phyloP scores from a whole-genome alignment of 2,888 invertebrate genomes.

The Patella pellucida region DNA sequence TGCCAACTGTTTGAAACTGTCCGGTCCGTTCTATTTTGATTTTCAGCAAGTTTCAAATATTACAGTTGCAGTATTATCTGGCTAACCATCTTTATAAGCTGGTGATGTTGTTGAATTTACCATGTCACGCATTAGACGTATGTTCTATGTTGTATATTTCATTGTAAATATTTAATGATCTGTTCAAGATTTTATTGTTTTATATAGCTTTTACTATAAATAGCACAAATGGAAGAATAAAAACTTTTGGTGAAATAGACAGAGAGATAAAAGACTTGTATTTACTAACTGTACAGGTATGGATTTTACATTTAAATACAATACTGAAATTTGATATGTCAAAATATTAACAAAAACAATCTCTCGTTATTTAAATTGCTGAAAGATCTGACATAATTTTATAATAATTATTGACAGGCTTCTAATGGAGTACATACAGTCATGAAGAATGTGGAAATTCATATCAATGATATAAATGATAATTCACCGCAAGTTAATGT shows the following conservation, averaged over 20 bases:
- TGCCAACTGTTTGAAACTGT: too few species aligned
- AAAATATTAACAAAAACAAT: not conserved
- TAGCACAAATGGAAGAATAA: not conserved
- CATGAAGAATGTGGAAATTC: not conserved
- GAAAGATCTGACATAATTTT: not conserved
- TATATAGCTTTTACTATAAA: not conserved
- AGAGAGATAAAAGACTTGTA: not conserved
- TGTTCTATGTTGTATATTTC: too few species aligned
- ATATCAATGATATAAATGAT: not conserved
- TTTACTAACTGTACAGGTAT: not conserved
- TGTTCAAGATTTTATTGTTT: too few species aligned
- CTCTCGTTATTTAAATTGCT: not conserved
- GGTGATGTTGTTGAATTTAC: too few species aligned
- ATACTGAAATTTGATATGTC: not conserved
- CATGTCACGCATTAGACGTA: too few species aligned
- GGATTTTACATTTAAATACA: not conserved
- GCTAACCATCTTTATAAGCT: too few species aligned
- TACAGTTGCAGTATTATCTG: too few species aligned
- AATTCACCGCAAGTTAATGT: not conserved
- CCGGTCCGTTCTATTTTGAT: too few species aligned
- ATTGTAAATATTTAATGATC: too few species aligned
- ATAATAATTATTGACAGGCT: not conserved
- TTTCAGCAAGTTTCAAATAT: too few species aligned
- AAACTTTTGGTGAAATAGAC: not conserved
- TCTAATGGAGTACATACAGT: not conserved